These are phyloP conservation scores for Chelon labrosus DNA, from an alignment of 2,797 vertebrate genomes.

Conservation along the genomic window DNA sequence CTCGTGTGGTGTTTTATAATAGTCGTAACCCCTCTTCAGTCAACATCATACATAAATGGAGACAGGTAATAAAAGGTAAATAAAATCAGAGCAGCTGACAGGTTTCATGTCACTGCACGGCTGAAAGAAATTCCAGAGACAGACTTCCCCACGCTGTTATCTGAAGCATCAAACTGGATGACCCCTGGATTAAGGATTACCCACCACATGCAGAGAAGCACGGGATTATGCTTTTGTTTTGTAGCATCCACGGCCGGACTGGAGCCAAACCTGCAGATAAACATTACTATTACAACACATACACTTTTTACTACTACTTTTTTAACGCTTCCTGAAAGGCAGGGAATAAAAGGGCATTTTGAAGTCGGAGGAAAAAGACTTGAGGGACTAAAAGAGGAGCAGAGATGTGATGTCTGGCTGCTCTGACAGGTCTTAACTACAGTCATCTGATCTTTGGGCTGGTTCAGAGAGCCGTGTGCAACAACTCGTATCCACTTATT, in stretches of 20 bases:
- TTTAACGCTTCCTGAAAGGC: conserved; percentile 1
- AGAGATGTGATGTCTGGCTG: background rate
- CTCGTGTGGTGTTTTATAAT: too few relatives aligned
- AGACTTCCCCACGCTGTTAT: conserved; percentile 24
- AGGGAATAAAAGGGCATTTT: background rate
- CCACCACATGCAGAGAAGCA: conserved; percentile 34
- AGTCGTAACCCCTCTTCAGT: too few relatives aligned
- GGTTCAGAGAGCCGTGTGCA: background rate
- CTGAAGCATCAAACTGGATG: conserved; percentile 4
- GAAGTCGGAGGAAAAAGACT: background rate
- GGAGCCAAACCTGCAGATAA: conserved; percentile 14
- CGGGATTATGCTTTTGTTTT: conserved; percentile 55
- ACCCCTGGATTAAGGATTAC: conserved; percentile 72
- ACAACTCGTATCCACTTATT: too few relatives aligned
- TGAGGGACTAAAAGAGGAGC: background rate
- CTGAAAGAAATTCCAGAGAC: conserved; percentile 28
- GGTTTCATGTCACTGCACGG: background rate
- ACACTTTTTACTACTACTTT: background rate
- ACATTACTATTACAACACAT: background rate
- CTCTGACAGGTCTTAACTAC: background rate
- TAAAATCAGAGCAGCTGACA: background rate
- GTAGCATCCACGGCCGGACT: conserved; percentile 26
- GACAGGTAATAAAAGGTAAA: background rate
- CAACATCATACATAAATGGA: background rate
- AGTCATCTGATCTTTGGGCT: background rate